Evolutionary conservation across 2,113 vertebrate species (phyloP), one percentile per base, ranked within the genome.

Genomic region (Corythoichthys haematopterus): DNA sequence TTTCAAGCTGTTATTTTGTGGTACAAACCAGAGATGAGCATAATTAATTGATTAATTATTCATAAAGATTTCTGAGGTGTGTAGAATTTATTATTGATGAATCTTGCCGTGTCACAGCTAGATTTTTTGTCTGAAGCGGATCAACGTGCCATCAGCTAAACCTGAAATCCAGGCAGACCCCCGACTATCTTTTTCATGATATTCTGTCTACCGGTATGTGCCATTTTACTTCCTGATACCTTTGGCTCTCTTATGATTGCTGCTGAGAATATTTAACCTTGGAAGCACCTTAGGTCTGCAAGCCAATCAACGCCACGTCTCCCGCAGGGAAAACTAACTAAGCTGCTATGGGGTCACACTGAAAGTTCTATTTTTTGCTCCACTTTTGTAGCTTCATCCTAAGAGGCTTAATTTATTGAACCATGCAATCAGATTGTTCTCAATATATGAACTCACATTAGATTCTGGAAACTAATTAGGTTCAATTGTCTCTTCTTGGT

Each of bases 331-430:
- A 66, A 80, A 58, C 43, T 63, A 70, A 59, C 69, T 66, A 64
- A 75, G 73, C 65, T 72, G 66, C 20, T 48, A 33, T 11, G 20
- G 40, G 43, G 61, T 62, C 66, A 60, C 75, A 48, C 46, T 72
- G 38, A 82, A 84, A 74, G 59, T 81, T 85, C 76, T 80, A 79
- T 83, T 45, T 82, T 74, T 78, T 66, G 66, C 59, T 70, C 3
- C 62, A 68, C 58, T 82, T 82, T 68, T 75, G 69, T 66, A 76
- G 50, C 70, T 78, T 78, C 62, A 69, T 80, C 81, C 84, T 80
- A 80, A 87, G 79, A 87, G 79, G 77, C 65, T 82, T 83, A 68
- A 64, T 81, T 83, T 78, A 79, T 69, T 87, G 77, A 84, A 75
- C 76, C 66, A 38, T 70, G 67, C 71, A 66, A 84, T 86, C 71